Conservation (phyloP, 53 echinoderm and acorn worm genomes). For the Holothuria leucospilota region DNA sequence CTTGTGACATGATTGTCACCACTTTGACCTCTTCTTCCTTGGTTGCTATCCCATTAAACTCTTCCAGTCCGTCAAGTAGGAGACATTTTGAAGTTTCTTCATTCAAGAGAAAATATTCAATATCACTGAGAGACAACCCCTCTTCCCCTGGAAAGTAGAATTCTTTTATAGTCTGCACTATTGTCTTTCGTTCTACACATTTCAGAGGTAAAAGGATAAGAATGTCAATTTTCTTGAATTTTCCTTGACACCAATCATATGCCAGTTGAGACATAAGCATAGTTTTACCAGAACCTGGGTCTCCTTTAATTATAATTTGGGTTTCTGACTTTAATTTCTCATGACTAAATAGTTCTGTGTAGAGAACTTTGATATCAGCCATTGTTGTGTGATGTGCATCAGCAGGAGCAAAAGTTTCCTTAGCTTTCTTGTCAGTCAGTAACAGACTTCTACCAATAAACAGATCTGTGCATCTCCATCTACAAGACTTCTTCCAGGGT, state of each 20-base stretch:
- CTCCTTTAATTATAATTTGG: not conserved
- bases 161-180: not conserved
- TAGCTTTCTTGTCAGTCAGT: not conserved
- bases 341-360: not conserved
- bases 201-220: not conserved
- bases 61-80: slow-evolving; percentile 10
- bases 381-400: no score
- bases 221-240: not conserved
- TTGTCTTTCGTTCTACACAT: not conserved
- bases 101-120: not conserved
- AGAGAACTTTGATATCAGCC: no score
- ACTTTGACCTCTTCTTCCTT: not conserved
- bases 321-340: not conserved
- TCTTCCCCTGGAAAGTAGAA: not conserved
- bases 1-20: not conserved
- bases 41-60: not conserved
- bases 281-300: no score
- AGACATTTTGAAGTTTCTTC: not conserved
- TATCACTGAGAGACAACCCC: not conserved
- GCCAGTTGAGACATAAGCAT: slow-evolving; percentile 23
- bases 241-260: no score
- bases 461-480: not conserved
- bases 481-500: no score
- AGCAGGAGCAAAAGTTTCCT: no score
- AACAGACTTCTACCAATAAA: not conserved